These are phyloP conservation scores for Apis laboriosa DNA, from an alignment of 1,140 invertebrate genomes.

Conservation along the genomic window DNA sequence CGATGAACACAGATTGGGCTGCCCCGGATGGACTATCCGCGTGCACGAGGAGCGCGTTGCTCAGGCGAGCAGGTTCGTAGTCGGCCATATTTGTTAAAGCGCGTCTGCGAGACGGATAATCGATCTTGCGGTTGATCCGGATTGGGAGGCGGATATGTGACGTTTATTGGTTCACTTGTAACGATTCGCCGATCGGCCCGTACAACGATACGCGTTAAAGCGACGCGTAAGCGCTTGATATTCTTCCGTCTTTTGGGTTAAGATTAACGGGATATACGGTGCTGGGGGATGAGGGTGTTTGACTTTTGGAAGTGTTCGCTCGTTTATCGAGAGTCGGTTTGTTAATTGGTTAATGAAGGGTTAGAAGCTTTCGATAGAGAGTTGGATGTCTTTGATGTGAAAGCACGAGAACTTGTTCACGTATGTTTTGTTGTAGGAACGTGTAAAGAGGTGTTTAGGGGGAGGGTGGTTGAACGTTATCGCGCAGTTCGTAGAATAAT, in stretches of 20 bases:
- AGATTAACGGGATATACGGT: neutral
- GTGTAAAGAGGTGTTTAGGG: neutral
- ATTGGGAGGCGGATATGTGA: conserved; percentile 41
- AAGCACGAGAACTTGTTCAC: neutral
- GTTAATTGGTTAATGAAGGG: neutral
- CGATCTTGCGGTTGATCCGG: conserved; percentile 53
- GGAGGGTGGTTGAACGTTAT: neutral
- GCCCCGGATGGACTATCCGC: neutral
- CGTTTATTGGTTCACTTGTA: conserved; percentile 51
- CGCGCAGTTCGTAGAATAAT: neutral
- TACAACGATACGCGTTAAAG: neutral
- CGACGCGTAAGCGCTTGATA: neutral
- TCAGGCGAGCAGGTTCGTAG: conserved; percentile 48
- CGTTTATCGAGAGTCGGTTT: neutral
- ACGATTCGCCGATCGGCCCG: conserved; percentile 34
- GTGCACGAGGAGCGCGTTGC: conserved; percentile 3
- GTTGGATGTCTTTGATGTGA: neutral
- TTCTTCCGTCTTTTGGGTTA: neutral
- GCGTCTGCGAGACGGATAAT: conserved; percentile 57
- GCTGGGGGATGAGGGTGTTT: neutral
- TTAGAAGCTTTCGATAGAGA: neutral
- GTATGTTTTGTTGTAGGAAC: neutral
- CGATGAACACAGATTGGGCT: conserved; percentile 5
- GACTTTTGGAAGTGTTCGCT: neutral
- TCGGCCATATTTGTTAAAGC: conserved; percentile 64